A percentile compares a stretch with the other conserved stretches of the same genome.
These are phyloP conservation scores for Fragum whitleyi DNA, from an alignment of 2,888 invertebrate species.

Conservation along the genomic window DNA sequence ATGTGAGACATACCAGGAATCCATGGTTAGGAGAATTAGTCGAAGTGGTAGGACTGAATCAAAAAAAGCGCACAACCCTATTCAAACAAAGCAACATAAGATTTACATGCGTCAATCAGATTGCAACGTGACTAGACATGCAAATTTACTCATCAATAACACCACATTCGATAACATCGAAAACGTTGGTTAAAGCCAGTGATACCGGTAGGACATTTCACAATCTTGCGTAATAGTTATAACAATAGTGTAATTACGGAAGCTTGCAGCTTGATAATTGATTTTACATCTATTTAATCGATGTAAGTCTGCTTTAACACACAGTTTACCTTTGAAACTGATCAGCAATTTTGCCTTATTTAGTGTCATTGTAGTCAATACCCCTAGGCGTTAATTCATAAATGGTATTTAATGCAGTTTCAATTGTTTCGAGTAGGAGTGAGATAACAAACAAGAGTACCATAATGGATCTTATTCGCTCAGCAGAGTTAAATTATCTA, in stretches of 20 bases:
- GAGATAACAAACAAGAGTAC: not conserved
- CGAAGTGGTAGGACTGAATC: too few relatives aligned
- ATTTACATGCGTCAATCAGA: too few relatives aligned
- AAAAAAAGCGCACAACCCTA: too few relatives aligned
- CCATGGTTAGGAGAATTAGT: too few relatives aligned
- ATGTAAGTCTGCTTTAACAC: not conserved
- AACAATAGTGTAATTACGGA: slow-evolving; percentile 8
- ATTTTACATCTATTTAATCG: slow-evolving; percentile 11
- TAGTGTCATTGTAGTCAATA: not conserved
- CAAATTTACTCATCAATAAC: too few relatives aligned
- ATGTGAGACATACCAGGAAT: too few relatives aligned
- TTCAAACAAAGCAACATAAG: too few relatives aligned
- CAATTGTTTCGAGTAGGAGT: not conserved
- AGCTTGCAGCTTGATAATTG: not conserved
- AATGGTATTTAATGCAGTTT: slow-evolving; percentile 5
- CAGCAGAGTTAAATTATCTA: too few relatives aligned
- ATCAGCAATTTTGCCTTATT: slow-evolving; percentile 4
- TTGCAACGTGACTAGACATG: too few relatives aligned
- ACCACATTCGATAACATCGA: not conserved
- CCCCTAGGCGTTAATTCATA: slow-evolving; percentile 10
- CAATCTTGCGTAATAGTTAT: slow-evolving; percentile 4
- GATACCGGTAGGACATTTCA: not conserved
- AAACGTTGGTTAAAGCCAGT: not conserved
- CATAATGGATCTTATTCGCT: too few relatives aligned
- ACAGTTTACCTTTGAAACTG: slow-evolving; percentile 19